Evolutionary conservation across 2,797 vertebrate genomes (phyloP), one percentile per base, ranked within the genome.

Genomic region (Danio choprae): DNA sequence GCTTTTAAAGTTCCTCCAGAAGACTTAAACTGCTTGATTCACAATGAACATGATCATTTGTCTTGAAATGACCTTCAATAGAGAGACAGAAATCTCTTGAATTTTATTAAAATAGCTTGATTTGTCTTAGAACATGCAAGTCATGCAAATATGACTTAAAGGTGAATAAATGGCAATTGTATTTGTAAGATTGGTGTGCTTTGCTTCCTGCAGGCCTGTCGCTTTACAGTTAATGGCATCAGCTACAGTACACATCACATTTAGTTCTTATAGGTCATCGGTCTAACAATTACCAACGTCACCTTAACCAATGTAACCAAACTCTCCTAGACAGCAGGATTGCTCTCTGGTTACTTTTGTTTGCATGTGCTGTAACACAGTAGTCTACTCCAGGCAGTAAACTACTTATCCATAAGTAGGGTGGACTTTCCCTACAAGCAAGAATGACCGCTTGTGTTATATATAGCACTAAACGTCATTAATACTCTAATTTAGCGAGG

Each of bases 291-390:
- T 73, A 69, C 56, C 6, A 50, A 12, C 16, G 55, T 40, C 36
- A 64, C 16, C 36, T 12, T 20, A 46, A 36, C 36, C 41, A 7
- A 41, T 72, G 82, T 68, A 82, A 85, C 56, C 3, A 0, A 65
- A 71, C 63, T 43, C 80, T 59, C 36, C 60, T 62, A 50, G n/a
- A 56, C 46, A 15, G 15, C 51, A 50, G 44, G 62, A 40, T 10
- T 50, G 16, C 56, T 84, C 64, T 87, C 74, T 5, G 41, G 40
- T 79, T 81, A 79, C 80, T n/a, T 77, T 43, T 20, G 78, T 72
- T 77, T 50, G 51, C 18, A 4, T 15, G 16, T 48, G 68, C 29
- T n/a, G 38, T 38, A 20, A 18, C 44, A 46, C 4, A 7, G 12
- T 41, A 41, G 38, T 73, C 53, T 65, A 75, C 41, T 41, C 43